Base-by-base conservation (phyloP, 37 sponge, comb jelly and placozoan species). In the Beroe ovata region DNA sequence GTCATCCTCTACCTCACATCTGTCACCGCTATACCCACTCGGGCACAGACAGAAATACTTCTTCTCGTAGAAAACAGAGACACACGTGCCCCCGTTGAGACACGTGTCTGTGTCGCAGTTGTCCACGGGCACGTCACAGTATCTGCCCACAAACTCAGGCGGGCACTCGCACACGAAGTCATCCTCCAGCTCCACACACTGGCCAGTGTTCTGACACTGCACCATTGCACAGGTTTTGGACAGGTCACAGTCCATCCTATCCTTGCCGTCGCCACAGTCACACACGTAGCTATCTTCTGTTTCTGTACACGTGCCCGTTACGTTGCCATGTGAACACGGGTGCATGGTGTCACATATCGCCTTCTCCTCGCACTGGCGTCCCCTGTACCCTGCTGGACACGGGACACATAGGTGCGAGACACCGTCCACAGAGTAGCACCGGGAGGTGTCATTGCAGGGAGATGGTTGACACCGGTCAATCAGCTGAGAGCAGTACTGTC, bases 361-460 rank as follows among this genome's bases (percentile, higher is more conserved):
- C 38, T 89, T 89, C 34, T 37, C 64, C 26, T 36, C 35, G 39
- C 89, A 89, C n/a, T 89, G 32, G 4, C 19, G 20, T 21, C 89
- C 89, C 1, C n/a, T 25, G 64, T 89, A 89, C 8, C 89, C 89
- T 21, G 32, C 23, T 1, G 89, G 89, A 25, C 89, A 89, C 1
- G 64, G 64, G 18, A 28, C 29, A 23, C 89, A 63, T 29, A 63
- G 38, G 62, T 60, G 29, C 35, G 39, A 36, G 25, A 23, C 23
- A 2, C 63, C 63, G 22, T 89, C 62, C 20, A 89, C 64, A 26
- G 64, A 89, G 63, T 38, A 63, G 64, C 64, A 62, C 39, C 22
- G 60, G 35, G 39, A 37, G 28, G 89, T 89, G n/a, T 62, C 89
- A 40, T 89, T 89, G 39, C 89, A 89, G 20, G 89, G 89, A 6